Percentiles rank a stretch among this genome's conserved stretches.
These are phyloP conservation scores for Danaus plexippus DNA, from an alignment of 1,140 invertebrate species.

Conservation along the genomic window DNA sequence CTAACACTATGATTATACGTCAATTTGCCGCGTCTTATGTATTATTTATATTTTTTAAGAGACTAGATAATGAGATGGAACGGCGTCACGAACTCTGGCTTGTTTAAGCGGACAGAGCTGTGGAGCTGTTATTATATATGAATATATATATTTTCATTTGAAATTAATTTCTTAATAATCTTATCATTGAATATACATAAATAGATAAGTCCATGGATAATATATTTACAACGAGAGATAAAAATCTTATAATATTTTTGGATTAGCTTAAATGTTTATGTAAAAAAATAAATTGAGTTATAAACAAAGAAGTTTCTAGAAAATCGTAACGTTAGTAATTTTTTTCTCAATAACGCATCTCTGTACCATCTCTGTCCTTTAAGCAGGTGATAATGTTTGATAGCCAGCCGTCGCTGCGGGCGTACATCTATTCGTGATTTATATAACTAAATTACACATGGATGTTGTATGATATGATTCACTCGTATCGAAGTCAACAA, in stretches of 20 bases:
- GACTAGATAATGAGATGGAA: constrained; percentile 60
- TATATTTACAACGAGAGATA: too few species aligned
- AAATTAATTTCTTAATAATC: too few species aligned
- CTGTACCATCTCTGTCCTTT: constrained; percentile 13
- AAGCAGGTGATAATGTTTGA: constrained; percentile 54
- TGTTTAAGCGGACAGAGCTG: constrained; percentile 33
- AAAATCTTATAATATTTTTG: too few species aligned
- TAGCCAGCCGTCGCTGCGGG: constrained; percentile 37
- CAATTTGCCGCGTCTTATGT: constrained; percentile 47
- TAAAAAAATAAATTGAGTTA: too few species aligned
- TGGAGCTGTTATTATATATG: constrained; percentile 13
- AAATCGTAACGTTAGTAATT: not conserved
- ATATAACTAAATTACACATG: constrained; percentile 28
- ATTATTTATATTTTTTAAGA: constrained; percentile 66
- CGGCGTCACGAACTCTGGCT: constrained; percentile 51
- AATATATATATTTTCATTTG: constrained; percentile 1
- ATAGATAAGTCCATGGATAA: too few species aligned
- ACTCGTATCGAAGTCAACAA: too few species aligned
- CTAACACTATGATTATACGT: constrained; percentile 59
- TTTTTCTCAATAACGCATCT: not conserved
- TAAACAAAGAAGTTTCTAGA: too few species aligned
- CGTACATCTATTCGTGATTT: constrained; percentile 28
- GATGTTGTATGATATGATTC: too few species aligned
- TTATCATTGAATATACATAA: too few species aligned
- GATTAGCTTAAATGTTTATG: too few species aligned